phyloP scores from a whole-genome alignment of 2,888 invertebrate genomes.

The Caenorhabditis angaria region DNA sequence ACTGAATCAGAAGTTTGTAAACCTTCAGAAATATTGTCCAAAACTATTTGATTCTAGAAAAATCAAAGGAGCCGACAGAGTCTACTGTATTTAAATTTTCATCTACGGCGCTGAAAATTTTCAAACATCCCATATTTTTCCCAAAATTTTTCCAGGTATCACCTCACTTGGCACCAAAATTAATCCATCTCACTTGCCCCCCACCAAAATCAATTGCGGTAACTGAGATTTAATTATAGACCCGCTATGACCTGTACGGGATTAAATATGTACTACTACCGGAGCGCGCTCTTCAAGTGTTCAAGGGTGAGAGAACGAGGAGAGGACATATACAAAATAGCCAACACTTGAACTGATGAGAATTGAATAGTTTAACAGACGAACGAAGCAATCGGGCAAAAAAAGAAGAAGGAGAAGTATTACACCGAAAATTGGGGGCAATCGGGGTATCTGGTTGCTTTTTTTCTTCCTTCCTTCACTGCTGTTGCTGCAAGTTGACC shows the following conservation, averaged over 20 bases:
- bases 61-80: too few species aligned
- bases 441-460: conserved; percentile 1
- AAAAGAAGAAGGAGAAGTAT: neutral
- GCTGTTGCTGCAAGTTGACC: neutral
- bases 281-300: neutral
- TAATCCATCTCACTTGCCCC: too few species aligned
- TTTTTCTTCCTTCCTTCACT: too few species aligned
- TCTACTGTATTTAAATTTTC: too few species aligned
- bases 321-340: neutral
- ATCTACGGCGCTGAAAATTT: too few species aligned
- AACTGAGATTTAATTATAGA: neutral
- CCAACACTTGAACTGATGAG: conserved; percentile 1
- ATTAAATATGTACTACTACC: neutral
- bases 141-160: neutral
- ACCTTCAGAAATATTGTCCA: too few species aligned
- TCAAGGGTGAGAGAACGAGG: too few species aligned
- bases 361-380: neutral
- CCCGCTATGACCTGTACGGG: neutral
- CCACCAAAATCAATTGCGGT: too few species aligned
- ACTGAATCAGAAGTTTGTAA: too few species aligned
- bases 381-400: neutral
- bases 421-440: too few species aligned
- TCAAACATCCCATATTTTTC: neutral
- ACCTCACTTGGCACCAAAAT: too few species aligned
- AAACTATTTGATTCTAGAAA: too few species aligned